A percentile compares a stretch with the other conserved stretches of the same genome.
Evolutionary conservation across 2,888 invertebrate species (phyloP).

Genomic region (Epinotia ramella): DNA sequence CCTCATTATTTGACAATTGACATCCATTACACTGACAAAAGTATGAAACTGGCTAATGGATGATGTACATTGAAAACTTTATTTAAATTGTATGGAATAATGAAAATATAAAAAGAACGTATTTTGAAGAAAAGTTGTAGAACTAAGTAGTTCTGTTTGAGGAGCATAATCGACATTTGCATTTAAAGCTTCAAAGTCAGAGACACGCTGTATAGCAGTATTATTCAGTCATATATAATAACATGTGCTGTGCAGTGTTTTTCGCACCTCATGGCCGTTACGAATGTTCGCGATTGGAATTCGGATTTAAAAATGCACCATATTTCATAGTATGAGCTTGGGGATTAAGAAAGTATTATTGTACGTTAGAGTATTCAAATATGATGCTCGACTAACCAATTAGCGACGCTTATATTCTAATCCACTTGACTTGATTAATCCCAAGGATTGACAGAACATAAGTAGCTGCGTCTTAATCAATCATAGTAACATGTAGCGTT

Average conservation of each 20-base stretch:
- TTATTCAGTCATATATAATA: background rate
- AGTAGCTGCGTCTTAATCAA: background rate
- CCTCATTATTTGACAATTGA: no score
- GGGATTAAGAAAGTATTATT: no score
- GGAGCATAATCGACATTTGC: no score
- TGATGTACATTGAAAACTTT: no score
- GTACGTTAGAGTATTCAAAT: background rate
- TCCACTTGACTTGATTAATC: constrained; percentile 18
- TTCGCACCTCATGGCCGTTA: background rate
- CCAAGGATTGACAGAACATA: background rate
- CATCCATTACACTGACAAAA: no score
- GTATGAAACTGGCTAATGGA: no score
- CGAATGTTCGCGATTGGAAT: background rate
- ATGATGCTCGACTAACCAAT: background rate
- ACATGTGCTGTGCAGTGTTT: background rate
- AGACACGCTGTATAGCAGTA: no score
- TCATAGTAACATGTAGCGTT: background rate
- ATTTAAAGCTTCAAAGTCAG: no score
- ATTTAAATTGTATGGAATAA: no score
- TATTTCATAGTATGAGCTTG: background rate
- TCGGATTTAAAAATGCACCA: background rate
- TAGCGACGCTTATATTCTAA: background rate
- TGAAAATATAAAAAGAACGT: no score
- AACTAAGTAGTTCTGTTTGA: no score
- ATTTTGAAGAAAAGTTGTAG: no score